A percentile compares a stretch with the other conserved stretches of the same genome.
These are phyloP conservation scores for Adineta ricciae DNA, from an alignment of 2,888 invertebrate genomes.

Conservation along the genomic window DNA sequence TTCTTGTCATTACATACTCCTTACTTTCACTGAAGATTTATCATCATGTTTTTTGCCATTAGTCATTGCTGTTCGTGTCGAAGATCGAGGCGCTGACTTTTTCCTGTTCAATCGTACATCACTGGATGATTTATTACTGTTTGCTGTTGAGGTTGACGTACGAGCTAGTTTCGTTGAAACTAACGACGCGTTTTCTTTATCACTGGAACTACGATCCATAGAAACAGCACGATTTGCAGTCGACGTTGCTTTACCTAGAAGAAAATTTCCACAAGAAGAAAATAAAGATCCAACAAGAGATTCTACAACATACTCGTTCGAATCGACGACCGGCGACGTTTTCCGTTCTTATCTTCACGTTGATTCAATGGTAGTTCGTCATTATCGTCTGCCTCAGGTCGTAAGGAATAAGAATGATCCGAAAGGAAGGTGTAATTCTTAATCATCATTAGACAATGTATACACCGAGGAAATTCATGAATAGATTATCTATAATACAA, in stretches of 20 bases:
- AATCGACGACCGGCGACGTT: background rate
- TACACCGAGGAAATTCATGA: background rate
- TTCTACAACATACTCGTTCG: background rate
- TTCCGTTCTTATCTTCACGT: background rate
- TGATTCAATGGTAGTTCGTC: background rate
- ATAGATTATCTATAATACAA: background rate
- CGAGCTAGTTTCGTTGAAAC: background rate
- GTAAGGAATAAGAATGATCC: conserved; percentile 18
- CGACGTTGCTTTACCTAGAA: background rate
- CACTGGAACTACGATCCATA: conserved; percentile 18
- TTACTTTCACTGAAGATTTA: background rate
- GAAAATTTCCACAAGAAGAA: background rate
- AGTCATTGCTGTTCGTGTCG: background rate
- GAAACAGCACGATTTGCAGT: background rate
- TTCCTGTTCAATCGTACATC: background rate
- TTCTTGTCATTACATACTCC: too few relatives aligned
- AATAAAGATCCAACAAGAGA: too few relatives aligned
- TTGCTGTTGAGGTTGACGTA: background rate
- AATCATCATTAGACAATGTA: background rate
- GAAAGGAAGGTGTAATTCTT: background rate
- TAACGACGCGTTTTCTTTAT: background rate
- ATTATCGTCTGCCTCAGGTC: background rate
- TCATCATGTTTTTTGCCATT: background rate
- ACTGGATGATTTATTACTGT: background rate
- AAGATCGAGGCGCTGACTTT: background rate